Evolutionary conservation across 2,113 vertebrate genomes (phyloP).

Genomic region (Archocentrus centrarchus): DNA sequence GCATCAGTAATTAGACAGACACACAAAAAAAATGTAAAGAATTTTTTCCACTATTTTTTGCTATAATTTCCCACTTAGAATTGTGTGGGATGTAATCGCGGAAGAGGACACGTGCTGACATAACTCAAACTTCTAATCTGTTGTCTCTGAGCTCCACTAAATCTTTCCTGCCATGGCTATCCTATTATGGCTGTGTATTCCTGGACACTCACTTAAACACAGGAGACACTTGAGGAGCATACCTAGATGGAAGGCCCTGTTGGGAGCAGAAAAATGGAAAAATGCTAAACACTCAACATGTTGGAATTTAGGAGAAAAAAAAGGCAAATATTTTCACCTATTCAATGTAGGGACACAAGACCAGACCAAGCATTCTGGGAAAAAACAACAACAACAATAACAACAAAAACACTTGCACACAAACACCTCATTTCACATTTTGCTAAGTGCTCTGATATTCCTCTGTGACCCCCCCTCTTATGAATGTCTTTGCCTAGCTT

Average conservation of each 20-base stretch:
- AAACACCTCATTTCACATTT: conserved; percentile 43
- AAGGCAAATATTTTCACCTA: background rate
- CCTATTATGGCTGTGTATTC: conserved; percentile 22
- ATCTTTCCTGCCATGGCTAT: conserved; percentile 10
- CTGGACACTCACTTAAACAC: conserved; percentile 21
- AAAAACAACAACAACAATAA: background rate
- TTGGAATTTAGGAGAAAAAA: background rate
- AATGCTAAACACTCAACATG: conserved; percentile 24
- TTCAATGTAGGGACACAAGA: background rate
- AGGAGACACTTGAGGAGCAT: background rate
- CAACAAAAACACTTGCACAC: background rate
- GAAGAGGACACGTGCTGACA: background rate
- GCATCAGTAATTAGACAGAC: background rate
- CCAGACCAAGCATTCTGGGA: background rate
- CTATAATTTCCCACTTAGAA: background rate
- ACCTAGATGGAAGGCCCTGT: background rate
- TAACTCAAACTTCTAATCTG: conserved; percentile 1
- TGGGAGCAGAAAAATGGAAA: conserved; percentile 11
- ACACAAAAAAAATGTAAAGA: background rate
- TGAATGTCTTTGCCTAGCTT: conserved; percentile 33
- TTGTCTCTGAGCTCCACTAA: conserved; percentile 1
- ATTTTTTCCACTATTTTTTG: background rate
- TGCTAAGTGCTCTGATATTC: background rate
- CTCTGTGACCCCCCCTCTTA: conserved; percentile 13
- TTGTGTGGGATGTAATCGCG: background rate